These are phyloP conservation scores for Brachionus manjavacas DNA, from an alignment of 1,140 invertebrate genomes.

Conservation along the genomic window DNA sequence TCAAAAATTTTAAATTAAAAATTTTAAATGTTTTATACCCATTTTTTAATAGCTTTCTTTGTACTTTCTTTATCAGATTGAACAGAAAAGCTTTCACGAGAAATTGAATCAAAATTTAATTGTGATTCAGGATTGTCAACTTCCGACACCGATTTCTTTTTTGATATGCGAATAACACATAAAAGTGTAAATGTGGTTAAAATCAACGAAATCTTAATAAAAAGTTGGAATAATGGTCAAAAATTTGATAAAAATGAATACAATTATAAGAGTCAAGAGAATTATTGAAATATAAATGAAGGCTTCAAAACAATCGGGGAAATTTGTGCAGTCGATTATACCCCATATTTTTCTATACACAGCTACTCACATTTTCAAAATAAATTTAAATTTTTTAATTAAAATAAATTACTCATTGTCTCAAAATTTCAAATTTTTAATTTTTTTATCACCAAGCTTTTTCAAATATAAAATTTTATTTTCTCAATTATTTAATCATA, in stretches of 20 bases:
- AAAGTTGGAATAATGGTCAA: neutral
- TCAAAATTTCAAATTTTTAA: too few species aligned
- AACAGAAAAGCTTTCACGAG: neutral
- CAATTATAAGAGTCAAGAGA: neutral
- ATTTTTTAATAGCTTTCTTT: neutral
- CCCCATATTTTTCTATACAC: neutral
- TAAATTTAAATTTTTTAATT: neutral
- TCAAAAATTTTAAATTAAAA: neutral
- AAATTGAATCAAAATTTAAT: neutral
- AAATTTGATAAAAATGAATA: neutral
- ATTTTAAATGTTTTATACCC: neutral
- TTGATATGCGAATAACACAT: neutral
- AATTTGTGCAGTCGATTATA: constrained; percentile 4
- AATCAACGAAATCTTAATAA: neutral
- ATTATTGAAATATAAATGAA: neutral
- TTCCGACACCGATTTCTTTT: neutral
- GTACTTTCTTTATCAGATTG: neutral
- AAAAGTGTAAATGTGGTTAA: neutral
- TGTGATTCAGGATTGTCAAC: neutral
- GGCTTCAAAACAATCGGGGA: neutral
- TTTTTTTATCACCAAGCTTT: too few species aligned
- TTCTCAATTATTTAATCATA: too few species aligned
- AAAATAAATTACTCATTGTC: neutral
- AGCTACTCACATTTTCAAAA: neutral
- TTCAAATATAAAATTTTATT: too few species aligned